Base-by-base conservation (phyloP, 2,888 invertebrate genomes). In the Brenthis hecate region DNA sequence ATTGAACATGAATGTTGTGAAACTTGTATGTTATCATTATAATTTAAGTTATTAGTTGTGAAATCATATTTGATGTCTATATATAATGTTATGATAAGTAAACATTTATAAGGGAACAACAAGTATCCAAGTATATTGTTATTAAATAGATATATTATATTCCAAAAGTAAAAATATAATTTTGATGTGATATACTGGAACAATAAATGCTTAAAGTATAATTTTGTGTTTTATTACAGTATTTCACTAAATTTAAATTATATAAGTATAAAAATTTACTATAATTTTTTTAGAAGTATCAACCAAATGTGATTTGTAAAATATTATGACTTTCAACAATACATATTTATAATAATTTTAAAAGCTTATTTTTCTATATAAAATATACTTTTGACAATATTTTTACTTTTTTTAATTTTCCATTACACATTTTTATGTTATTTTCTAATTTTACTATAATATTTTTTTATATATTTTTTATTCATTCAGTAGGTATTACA, bases 51-150 rank as follows among this genome's bases (percentile, higher is more conserved):
- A 8, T 32, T 57, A 54, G 54, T 2, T 43, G 36, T 57, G 32
- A 63, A 55, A 62, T 51, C 3, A 48, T 55, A 63, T 68, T 70
- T 50, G 32, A 68, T 68, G 63, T 65, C 43, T 69, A 65, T 68
- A 65, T 53, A 56, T 62, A 50, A 67, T 55, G 36, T 8, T 54
- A 62, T 63, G 13, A 19, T 62, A 62, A 67, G 50, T 61, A 63
- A 64, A 55, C 56, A 55, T 36, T 63, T 48, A 23, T 64, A 70
- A 56, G 70, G 70, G 70, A 68, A 68, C 70, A 72, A 72, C 63
- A 23, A 55, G 36, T 64, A 48, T 56, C 43, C 48, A 19, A 19
- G 19, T 19, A 64, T 56, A 23, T 64, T 64, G 48, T 19, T 56
- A 19, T 28, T 62, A 54, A 62, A 54, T 43, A 62, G 3, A 51